These are phyloP conservation scores for Chymomyza amoena DNA, from an alignment of 2,888 invertebrate species.

Conservation along the genomic window DNA sequence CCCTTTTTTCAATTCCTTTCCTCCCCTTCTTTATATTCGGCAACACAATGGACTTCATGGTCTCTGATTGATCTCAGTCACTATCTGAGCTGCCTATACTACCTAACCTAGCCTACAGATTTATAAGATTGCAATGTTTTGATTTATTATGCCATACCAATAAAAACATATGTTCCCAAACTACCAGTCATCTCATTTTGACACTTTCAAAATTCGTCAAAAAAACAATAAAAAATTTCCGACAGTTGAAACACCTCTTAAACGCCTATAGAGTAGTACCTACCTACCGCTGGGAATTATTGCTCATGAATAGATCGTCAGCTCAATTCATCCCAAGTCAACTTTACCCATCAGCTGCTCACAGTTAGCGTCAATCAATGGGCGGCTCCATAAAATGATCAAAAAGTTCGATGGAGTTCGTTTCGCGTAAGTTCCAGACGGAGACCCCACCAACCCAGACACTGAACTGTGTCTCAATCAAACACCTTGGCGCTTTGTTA, in stretches of 20 bases:
- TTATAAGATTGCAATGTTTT: too few species aligned
- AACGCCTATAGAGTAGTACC: background rate
- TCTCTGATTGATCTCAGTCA: too few species aligned
- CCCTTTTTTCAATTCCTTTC: too few species aligned
- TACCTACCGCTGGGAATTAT: background rate
- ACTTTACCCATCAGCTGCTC: background rate
- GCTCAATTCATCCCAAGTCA: background rate
- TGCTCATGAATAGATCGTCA: background rate
- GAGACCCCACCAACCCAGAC: background rate
- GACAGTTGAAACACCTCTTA: background rate
- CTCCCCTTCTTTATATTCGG: too few species aligned
- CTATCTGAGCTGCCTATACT: too few species aligned
- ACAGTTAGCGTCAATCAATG: background rate
- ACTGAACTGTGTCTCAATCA: conserved; percentile 20
- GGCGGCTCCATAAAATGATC: background rate
- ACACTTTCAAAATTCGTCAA: background rate
- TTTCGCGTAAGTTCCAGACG: background rate
- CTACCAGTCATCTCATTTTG: background rate
- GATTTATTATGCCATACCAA: too few species aligned
- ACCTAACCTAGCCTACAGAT: too few species aligned
- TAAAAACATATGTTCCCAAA: too few species aligned
- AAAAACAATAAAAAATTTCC: background rate
- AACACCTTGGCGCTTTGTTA: conserved; percentile 53
- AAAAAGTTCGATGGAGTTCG: background rate
- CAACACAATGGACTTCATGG: too few species aligned